phyloP scores from a whole-genome alignment of 2,113 vertebrate genomes.

The Felis catus region F.catus_Fca126_mat1.0 CM031423.1:8094501-8095000 shows the following conservation, averaged over 20 bases:
- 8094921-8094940: neutral
- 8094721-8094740: neutral
- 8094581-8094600: neutral
- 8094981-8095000: neutral
- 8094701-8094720: neutral
- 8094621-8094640: neutral
- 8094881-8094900: too few species aligned
- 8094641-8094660: neutral
- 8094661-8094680: neutral
- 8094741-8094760: neutral
- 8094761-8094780: neutral
- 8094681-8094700: neutral
- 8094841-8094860: fast-evolving
- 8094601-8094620: neutral
- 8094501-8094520: neutral
- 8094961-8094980: neutral
- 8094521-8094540: neutral
- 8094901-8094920: neutral
- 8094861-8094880: fast-evolving
- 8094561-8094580: neutral
- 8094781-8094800: neutral
- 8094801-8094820: neutral
- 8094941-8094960: neutral
- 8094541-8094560: neutral
- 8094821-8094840: neutral